Evolutionary conservation across 2,797 vertebrate species (phyloP).

Genomic region (Gallinago stenura): DNA sequence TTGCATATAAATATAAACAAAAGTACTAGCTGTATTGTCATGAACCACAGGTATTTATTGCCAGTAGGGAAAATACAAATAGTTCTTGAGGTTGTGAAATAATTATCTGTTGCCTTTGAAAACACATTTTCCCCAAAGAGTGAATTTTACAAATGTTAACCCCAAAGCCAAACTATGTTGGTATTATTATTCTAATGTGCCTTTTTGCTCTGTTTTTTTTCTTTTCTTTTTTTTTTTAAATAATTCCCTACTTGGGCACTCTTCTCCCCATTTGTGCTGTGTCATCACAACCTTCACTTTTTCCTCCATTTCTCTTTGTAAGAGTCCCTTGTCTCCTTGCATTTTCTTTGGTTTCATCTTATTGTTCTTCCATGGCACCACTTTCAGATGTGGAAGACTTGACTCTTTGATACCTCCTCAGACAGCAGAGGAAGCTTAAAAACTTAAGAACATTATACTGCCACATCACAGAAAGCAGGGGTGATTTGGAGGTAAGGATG

Average conservation of each 20-base stretch:
- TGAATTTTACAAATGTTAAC: constrained; percentile 49
- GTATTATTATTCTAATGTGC: background rate
- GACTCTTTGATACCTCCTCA: background rate
- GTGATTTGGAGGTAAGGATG: background rate
- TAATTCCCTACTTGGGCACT: background rate
- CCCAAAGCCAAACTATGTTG: constrained; percentile 3
- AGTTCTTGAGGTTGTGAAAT: background rate
- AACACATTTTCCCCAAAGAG: constrained; percentile 2
- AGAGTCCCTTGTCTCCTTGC: background rate
- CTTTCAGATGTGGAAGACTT: background rate
- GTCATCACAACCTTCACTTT: background rate
- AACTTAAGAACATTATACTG: background rate
- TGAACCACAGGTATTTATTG: constrained; percentile 5
- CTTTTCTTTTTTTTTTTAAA: background rate
- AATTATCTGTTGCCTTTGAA: constrained; percentile 24
- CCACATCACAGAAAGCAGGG: background rate
- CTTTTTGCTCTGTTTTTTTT: background rate
- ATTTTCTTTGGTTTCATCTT: background rate
- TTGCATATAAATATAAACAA: constrained; percentile 23
- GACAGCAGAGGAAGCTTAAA: background rate
- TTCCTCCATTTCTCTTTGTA: background rate
- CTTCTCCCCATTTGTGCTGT: background rate
- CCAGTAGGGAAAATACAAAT: constrained; percentile 1
- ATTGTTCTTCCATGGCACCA: background rate
- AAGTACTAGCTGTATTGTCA: background rate